phyloP scores from a whole-genome alignment of 2,888 invertebrate species.

The Linnaemya tessellans region DNA sequence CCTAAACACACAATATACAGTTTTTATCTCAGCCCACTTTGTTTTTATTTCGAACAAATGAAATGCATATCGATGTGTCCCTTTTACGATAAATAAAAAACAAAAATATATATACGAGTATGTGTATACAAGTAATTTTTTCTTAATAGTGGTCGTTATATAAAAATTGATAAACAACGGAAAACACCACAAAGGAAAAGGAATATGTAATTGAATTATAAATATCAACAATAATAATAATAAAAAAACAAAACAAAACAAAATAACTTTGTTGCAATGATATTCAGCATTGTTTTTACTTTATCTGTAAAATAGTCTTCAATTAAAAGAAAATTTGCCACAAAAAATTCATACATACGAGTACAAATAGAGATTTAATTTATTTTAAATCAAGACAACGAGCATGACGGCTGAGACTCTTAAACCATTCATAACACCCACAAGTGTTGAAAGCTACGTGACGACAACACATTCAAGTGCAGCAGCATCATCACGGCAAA shows the following conservation, averaged over 20 bases:
- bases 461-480: constrained; percentile 77
- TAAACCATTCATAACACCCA: constrained; percentile 82
- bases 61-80: constrained; percentile 52
- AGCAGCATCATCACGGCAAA: constrained; percentile 71
- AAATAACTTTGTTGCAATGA: constrained; percentile 6
- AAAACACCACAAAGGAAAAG: constrained; percentile 12
- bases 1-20: not conserved
- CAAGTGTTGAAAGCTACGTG: constrained; percentile 79
- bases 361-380: constrained; percentile 3
- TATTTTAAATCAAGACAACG: constrained; percentile 36
- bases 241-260: not conserved
- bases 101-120: constrained; percentile 8
- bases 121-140: constrained; percentile 1
- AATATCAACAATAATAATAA: not conserved
- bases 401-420: constrained; percentile 83
- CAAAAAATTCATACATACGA: too few relatives aligned
- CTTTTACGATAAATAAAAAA: constrained; percentile 26
- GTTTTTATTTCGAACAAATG: not conserved
- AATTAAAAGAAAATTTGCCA: constrained; percentile 23
- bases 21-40: constrained; percentile 12
- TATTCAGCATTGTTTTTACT: constrained; percentile 34
- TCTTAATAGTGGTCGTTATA: constrained; percentile 35
- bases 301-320: constrained; percentile 5
- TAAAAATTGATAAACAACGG: constrained; percentile 47
- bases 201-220: constrained; percentile 21